These are phyloP conservation scores for Cardinalis cardinalis DNA, from an alignment of 2,113 vertebrate genomes.

Conservation along the genomic window DNA sequence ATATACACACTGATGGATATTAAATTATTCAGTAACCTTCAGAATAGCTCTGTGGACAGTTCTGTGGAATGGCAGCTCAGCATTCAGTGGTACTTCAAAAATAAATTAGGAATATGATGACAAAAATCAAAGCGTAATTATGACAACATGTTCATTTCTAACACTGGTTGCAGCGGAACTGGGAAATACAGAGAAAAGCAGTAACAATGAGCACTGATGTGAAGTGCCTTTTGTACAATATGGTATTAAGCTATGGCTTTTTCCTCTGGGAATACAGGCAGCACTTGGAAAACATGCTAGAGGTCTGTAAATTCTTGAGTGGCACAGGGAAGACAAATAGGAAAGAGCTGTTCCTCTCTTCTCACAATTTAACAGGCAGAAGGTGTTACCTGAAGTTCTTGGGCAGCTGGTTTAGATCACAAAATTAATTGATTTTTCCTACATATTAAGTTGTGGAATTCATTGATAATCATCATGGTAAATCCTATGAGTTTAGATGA, in stretches of 20 bases:
- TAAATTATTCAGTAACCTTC: conserved; percentile 43
- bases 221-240: neutral
- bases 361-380: neutral
- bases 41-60: neutral
- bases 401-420: neutral
- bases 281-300: neutral
- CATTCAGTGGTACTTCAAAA: neutral
- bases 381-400: neutral
- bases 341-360: neutral
- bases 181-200: neutral
- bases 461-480: neutral
- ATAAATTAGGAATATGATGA: neutral
- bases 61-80: neutral
- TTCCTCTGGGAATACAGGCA: neutral
- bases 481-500: neutral
- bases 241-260: neutral
- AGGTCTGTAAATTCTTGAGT: neutral
- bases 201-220: neutral
- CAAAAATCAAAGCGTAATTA: neutral
- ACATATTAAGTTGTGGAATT: neutral
- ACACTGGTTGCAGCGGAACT: neutral
- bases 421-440: neutral
- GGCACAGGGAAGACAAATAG: neutral
- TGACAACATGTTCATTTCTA: neutral
- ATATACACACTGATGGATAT: conserved; percentile 15